These are phyloP conservation scores for Hiodon alosoides DNA, from an alignment of 2,113 vertebrate genomes.

Conservation along the genomic window DNA sequence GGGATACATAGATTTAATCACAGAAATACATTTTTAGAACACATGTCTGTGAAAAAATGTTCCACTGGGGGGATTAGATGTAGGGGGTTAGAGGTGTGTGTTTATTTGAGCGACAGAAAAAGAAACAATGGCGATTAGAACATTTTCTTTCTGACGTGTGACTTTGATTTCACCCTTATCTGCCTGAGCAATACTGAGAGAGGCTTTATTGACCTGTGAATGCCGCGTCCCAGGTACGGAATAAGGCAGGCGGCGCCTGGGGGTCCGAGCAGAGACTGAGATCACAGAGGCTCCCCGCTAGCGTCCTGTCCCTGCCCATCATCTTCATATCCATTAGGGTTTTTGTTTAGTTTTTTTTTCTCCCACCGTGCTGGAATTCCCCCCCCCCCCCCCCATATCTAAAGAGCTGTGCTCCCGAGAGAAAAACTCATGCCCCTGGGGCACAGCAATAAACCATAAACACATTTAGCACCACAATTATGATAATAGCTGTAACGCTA, in stretches of 20 bases:
- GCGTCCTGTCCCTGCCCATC: background rate
- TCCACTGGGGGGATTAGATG: too few relatives aligned
- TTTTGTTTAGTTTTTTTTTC: background rate
- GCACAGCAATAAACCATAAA: constrained; percentile 79
- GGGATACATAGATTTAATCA: too few relatives aligned
- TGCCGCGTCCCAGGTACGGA: constrained; percentile 62
- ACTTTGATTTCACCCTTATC: constrained; percentile 71
- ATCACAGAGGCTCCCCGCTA: background rate
- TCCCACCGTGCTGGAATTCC: background rate
- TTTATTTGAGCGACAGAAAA: background rate
- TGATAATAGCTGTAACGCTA: constrained; percentile 93
- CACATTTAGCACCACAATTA: constrained; percentile 93
- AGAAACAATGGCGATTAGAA: too few relatives aligned
- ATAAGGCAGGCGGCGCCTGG: too few relatives aligned
- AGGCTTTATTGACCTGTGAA: constrained; percentile 74
- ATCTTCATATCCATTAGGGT: constrained; percentile 22
- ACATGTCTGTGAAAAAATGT: too few relatives aligned
- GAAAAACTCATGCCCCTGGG: constrained; percentile 64
- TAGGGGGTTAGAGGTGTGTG: too few relatives aligned
- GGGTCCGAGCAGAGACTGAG: too few relatives aligned
- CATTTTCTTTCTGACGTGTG: constrained; percentile 70
- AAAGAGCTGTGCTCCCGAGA: constrained; percentile 52
- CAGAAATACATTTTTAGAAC: too few relatives aligned
- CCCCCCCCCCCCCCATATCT: constrained; percentile 27
- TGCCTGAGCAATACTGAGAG: constrained; percentile 69